Base-by-base conservation (phyloP, 2,888 invertebrate genomes). In the Amblyjoppa proteus region DNA sequence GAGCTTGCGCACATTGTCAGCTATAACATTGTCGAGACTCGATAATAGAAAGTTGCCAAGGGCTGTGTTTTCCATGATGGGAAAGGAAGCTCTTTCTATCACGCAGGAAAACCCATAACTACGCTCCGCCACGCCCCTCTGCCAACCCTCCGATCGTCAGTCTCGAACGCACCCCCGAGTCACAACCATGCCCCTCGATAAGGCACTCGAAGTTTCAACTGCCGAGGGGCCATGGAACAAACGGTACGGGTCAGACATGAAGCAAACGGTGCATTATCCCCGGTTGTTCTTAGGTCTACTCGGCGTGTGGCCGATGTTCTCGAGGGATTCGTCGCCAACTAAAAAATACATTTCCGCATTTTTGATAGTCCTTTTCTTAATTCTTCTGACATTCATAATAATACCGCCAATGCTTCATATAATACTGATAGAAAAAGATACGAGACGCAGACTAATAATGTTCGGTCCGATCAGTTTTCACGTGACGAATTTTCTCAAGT, bases 391-490 rank as follows among this genome's bases (percentile, higher is more conserved):
- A n/a, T 51, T 51, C 51, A n/a, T 13, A 51, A 51, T 51, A n/a
- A n/a, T 51, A 51, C 51, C 51, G 16, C 51, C 51, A 3, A 13
- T 51, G 9, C 11, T 51, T n/a, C 16, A 3, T 0, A 16, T 51
- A 13, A 51, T 51, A 0, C 16, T 13, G 13, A 13, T 13, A 13
- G 51, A 51, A 9, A 51, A 51, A 13, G 51, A 51, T 13, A 51
- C n/a, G 13, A 51, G 16, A 13, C 16, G 73, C 6, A 81, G 74
- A 76, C 56, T 87, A 20, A 74, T 74, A 11, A 34, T 84, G 0
- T 7, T 83, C 31, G 81, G 81, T 3, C 85, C 87, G n/a, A 41
- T 81, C 9, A 68, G 70, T 13, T 77, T 79, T 38, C 71, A 41
- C 11, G 13, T 81, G 20, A 66, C 75, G n/a, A 75, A 41, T 64